phyloP scores from a whole-genome alignment of 1,140 invertebrate genomes.

The Drosophila yakuba region DNA sequence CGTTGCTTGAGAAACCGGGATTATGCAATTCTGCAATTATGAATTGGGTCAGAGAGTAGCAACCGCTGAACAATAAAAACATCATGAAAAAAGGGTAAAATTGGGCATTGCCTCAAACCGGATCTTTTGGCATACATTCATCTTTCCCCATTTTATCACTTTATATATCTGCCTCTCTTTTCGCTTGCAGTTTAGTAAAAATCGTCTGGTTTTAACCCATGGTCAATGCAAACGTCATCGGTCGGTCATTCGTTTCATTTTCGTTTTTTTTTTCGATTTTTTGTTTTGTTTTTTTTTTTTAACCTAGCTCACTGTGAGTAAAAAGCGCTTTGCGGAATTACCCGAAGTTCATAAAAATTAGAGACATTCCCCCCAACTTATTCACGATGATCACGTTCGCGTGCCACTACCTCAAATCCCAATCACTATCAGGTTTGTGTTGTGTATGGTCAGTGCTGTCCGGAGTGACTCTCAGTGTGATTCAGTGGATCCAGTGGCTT shows the following conservation, averaged over 20 bases:
- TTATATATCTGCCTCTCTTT: conserved; percentile 5
- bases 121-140: conserved; percentile 61
- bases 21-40: conserved; percentile 75
- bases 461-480: conserved; percentile 38
- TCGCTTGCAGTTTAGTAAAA: conserved; percentile 32
- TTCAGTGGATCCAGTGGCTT: conserved; percentile 23
- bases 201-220: conserved; percentile 53
- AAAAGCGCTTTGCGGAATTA: conserved; percentile 63
- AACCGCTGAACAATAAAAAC: conserved; percentile 32
- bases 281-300: background rate
- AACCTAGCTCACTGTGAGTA: conserved; percentile 42
- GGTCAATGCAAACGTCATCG: conserved; percentile 60
- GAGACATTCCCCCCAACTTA: conserved; percentile 36
- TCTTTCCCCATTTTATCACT: conserved; percentile 27
- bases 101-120: conserved; percentile 67
- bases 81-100: conserved; percentile 43
- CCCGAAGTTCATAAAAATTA: conserved; percentile 80
- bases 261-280: background rate
- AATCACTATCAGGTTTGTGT: conserved; percentile 31
- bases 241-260: conserved; percentile 36
- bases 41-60: conserved; percentile 71
- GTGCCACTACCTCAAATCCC: conserved; percentile 46
- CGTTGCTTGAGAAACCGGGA: conserved; percentile 46
- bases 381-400: conserved; percentile 41
- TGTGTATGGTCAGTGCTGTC: conserved; percentile 67